Percentiles rank a stretch among this genome's conserved stretches.
These are phyloP conservation scores for Panonychus citri DNA, from an alignment of 1,140 invertebrate species.

Conservation along the genomic window DNA sequence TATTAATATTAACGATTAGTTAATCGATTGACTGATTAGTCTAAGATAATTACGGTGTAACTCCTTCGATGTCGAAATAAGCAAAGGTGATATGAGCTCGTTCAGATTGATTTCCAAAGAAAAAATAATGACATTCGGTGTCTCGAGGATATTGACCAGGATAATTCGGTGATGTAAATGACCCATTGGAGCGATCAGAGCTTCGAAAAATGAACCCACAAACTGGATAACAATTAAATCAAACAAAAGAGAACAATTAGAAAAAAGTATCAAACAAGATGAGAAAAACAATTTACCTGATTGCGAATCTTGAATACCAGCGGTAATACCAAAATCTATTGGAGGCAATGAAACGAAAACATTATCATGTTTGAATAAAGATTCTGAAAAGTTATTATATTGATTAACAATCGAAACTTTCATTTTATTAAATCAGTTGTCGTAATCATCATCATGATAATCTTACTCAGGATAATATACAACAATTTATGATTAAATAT, in stretches of 20 bases:
- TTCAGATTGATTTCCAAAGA: conserved; percentile 54
- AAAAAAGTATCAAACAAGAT: neutral
- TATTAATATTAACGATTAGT: neutral
- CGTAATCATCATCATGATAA: too few species aligned
- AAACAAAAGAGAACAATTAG: neutral
- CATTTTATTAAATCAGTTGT: too few species aligned
- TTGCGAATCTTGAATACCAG: conserved; percentile 34
- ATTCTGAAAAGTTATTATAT: too few species aligned
- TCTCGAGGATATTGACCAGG: conserved; percentile 74
- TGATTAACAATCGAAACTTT: too few species aligned
- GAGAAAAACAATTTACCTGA: conserved; percentile 11
- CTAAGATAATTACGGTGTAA: conserved; percentile 38
- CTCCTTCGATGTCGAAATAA: conserved; percentile 75
- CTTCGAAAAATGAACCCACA: conserved; percentile 34
- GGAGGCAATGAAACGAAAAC: neutral
- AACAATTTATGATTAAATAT: too few species aligned
- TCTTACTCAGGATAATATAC: too few species aligned
- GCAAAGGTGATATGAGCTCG: conserved; percentile 58
- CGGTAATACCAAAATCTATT: conserved; percentile 42
- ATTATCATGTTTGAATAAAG: too few species aligned
- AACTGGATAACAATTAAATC: conserved; percentile 15
- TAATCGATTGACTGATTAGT: neutral
- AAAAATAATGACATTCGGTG: conserved; percentile 82
- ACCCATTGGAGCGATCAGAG: conserved; percentile 43
- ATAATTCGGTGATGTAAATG: conserved; percentile 73